Base-by-base conservation (phyloP, 1,140 invertebrate genomes). In the Aphis gossypii region DNA sequence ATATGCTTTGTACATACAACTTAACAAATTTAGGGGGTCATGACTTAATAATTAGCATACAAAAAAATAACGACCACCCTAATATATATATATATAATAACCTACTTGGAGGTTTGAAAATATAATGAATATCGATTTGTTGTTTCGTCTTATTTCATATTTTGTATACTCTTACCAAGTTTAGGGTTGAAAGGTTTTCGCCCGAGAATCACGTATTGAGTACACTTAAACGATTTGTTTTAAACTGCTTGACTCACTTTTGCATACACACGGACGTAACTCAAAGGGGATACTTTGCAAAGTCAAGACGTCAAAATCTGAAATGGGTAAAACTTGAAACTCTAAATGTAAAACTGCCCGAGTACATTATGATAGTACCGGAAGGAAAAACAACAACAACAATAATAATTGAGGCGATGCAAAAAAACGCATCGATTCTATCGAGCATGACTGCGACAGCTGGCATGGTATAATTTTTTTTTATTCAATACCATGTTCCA, bases 151-250 rank as follows among this genome's bases (percentile, higher is more conserved):
- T 76, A 25, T 46, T 87, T 46, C 41, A 30, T 46, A 46, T 30
- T 4, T 44, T 4, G 9, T 87, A 30, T n/a, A 20, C 41, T n/a
- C 30, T n/a, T 20, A 14, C 44, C 25, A 87, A 87, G 84, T 87
- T 87, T 87, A 25, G 41, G 23, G 84, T 87, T 44, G 41, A 87
- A 87, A 46, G 25, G 41, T 87, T 87, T 87, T 87, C 30, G 44
- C 11, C 41, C 2, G 41, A 44, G 44, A 46, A 44, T 46, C 38
- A 86, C 41, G 84, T 41, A 44, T 46, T 87, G 44, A 87, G 41
- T 46, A 87, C 30, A 87, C 23, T 68, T 76, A 76, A 76, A 48
- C 84, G 30, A 87, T 87, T 44, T 87, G 41, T 87, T 87, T 87
- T 46, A 30, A 30, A 18, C 44, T 14, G 44, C 20, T 84, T 14